Evolutionary conservation across 2,888 invertebrate genomes (phyloP), one percentile per base, ranked within the genome.

Genomic region (Nineta flava): DNA sequence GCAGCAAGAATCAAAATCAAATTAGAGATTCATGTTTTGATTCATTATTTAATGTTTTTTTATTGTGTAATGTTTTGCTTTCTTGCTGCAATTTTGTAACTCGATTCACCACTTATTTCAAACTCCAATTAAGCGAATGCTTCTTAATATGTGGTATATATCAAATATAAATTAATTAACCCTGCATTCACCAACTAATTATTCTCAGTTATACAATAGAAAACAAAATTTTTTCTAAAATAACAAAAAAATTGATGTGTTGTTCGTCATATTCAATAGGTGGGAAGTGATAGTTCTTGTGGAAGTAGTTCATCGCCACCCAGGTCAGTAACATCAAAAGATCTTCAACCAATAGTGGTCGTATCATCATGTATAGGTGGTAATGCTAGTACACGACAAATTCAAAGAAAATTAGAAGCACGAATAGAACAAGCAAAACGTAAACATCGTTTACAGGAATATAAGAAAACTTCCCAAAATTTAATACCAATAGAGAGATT

Each of bases 401-500:
- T 66, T 17, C 66, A 66, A 53, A 60, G 64, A 52, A 63, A 65
- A 57, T 55, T 65, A 57, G 69, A 69, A 55, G 63, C 66, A 44
- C 56, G 68, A 52, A 67, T 70, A 56, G 68, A 69, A 54, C 67
- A 67, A 55, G 67, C 67, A 3, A 62, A 64, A 55, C 60, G 69
- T 55, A 57, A 65, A 34, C 68, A 68, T 55, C 53, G 57, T 44
- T 53, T 57, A 21, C 67, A 70, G 57, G 70, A 70, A 51, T 66
- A 67, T 54, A 66, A 66, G 54, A 60, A 59, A 52, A 57, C 62
- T 32, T 60, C 64, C 19, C 63, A 66, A 15, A 65, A 66, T 44
- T 61, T 72, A 41, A 69, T 72, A 54, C 71, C 72, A n/a, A 70
- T 72, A 41, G 71, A 72, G 55, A 64, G 72, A 54, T 60, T 72